phyloP scores from a whole-genome alignment of 2,113 vertebrate species.

The Macheiramphus alcinus region DNA sequence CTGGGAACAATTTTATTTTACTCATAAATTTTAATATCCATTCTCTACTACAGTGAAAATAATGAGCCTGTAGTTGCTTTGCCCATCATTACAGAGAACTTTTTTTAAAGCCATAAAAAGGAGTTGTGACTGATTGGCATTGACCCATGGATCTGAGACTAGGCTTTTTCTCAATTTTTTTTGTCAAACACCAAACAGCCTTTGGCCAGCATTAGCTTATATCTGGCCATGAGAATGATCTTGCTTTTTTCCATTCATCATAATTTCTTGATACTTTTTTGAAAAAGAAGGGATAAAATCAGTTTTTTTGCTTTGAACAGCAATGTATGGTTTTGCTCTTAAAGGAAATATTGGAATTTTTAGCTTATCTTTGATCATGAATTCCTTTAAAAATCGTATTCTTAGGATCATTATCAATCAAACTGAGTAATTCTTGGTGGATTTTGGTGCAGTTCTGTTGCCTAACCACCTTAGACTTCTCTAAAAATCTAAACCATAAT shows the following conservation, averaged over 20 bases:
- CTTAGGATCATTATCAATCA: not conserved
- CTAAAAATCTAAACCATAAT: not conserved
- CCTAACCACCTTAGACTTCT: not conserved
- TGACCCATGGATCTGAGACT: not conserved
- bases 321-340: not conserved
- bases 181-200: not conserved
- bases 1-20: slow-evolving; percentile 49
- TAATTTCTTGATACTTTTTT: not conserved
- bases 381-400: not conserved
- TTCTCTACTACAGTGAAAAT: slow-evolving; percentile 6
- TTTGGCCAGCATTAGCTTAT: not conserved
- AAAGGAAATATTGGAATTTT: not conserved
- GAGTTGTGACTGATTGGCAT: not conserved
- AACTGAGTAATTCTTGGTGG: not conserved
- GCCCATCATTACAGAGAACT: not conserved
- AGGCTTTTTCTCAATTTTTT: not conserved
- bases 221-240: not conserved
- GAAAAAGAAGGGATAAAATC: not conserved
- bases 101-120: not conserved
- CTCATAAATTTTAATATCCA: slow-evolving; percentile 41
- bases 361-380: not conserved
- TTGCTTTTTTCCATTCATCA: not conserved
- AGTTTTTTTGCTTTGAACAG: not conserved
- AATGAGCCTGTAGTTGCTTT: slow-evolving; percentile 31
- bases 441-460: not conserved